Evolutionary conservation across 1,140 invertebrate species (phyloP).

Genomic region (Philotrypesis tridentata): DNA sequence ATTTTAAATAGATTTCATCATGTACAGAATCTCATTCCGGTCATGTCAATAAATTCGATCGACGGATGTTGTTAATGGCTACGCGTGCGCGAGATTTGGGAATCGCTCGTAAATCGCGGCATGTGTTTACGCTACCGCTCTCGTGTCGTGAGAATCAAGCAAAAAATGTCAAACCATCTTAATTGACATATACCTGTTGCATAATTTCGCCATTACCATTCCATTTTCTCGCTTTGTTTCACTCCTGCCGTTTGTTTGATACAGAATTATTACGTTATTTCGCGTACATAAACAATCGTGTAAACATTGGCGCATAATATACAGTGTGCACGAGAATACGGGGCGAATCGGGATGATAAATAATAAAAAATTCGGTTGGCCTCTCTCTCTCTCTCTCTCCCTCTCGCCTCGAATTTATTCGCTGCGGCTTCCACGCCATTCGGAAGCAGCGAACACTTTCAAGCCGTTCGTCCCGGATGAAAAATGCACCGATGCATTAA

Average conservation of each 20-base stretch:
- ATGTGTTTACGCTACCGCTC: background rate
- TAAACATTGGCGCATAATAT: background rate
- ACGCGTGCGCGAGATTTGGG: background rate
- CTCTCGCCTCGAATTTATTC: no score
- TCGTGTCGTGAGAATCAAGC: background rate
- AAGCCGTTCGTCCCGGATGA: no score
- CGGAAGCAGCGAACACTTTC: no score
- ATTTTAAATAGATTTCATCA: no score
- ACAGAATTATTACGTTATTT: background rate
- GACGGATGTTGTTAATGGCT: background rate
- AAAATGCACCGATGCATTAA: no score
- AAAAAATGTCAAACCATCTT: background rate
- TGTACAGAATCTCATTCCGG: background rate
- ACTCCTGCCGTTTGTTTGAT: background rate
- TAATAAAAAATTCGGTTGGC: no score
- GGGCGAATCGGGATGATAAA: background rate
- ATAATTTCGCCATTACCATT: background rate
- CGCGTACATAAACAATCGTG: background rate
- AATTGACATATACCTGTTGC: background rate
- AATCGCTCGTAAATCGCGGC: background rate
- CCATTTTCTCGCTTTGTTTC: background rate
- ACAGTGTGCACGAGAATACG: background rate
- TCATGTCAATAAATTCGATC: background rate
- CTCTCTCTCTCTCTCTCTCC: no score
- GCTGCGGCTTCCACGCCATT: no score